A percentile compares a stretch with the other conserved stretches of the same genome.
Conservation (phyloP, 2,888 invertebrate genomes). For the Serripes groenlandicus region DNA sequence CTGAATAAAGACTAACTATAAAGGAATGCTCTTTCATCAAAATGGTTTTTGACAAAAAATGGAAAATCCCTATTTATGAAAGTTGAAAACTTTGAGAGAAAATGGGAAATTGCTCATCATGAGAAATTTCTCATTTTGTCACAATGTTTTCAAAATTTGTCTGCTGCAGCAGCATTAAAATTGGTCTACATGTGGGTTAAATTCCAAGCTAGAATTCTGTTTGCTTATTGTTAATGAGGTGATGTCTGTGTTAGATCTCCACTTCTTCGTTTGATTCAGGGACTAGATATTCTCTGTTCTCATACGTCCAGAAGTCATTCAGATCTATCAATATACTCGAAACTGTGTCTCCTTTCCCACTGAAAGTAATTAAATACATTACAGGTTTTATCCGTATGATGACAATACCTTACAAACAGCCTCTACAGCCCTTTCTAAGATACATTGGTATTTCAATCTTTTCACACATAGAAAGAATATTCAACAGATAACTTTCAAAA, state of each 20-base stretch:
- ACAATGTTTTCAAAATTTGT: neutral
- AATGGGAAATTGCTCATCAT: neutral
- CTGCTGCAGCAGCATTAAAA: neutral
- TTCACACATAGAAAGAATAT: no score
- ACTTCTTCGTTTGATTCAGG: conserved; percentile 83
- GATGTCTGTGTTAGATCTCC: conserved; percentile 71
- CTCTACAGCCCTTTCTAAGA: no score
- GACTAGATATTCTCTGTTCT: conserved; percentile 92
- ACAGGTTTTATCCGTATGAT: no score
- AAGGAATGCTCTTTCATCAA: neutral
- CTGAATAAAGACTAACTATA: no score
- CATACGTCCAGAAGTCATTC: conserved; percentile 98
- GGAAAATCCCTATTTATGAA: neutral
- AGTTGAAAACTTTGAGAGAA: neutral
- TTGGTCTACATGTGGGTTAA: neutral
- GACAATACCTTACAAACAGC: no score
- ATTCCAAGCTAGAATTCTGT: no score
- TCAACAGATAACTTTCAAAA: no score
- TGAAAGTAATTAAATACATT: no score
- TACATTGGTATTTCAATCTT: no score
- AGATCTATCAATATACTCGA: conserved; percentile 97
- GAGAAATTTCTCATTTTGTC: neutral
- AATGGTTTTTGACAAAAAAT: neutral
- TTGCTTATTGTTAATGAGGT: no score
- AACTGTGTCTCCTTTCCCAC: conserved; percentile 97